Base-by-base conservation (phyloP, 2,113 vertebrate species). In the Uropsilus gracilis region DNA sequence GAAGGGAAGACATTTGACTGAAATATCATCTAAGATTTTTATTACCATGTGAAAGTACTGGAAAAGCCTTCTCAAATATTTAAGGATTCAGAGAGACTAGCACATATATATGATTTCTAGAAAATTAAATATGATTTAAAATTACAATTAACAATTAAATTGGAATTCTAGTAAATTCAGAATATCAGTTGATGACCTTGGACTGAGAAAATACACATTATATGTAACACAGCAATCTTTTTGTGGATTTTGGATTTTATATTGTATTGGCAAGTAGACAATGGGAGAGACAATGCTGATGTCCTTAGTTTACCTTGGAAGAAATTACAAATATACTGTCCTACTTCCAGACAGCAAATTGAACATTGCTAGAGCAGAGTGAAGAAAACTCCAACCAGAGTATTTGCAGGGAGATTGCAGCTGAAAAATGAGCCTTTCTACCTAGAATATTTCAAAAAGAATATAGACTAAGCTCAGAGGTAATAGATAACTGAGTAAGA, bases 171-270 rank as follows among this genome's bases (percentile, higher is more conserved):
- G n/a, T n/a, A n/a, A n/a, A n/a, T 69, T 91, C 85, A 90, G 69
- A 50, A 44, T 37, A 44, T 69, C 8, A 53, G 14, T 3, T 44
- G 6, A 64, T 78, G 61, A 10, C 20, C 69, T 80, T 90, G 66
- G 6, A 88, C 44, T 88, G 50, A 83, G 63, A 73, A 92, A 95
- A 44, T 75, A 39, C 3, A 72, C 8, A 32, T 50, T 84, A 37
- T 0, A 61, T 63, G 17, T 32, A 18, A 77, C 30, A 72, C 63
- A 42, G 8, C 88, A 63, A 64, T 86, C 57, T 86, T 71, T 72
- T 63, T 34, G 39, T 76, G n/a, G 46, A 85, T 90, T 72, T 93
- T 32, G 68, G 28, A 50, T 95, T 95, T 95, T 28, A 32, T 90
- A 44, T 71, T 86, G 77, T 5, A 44, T 68, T 81, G 32, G 83